Evolutionary conservation across 2,888 invertebrate genomes (phyloP).

Genomic region (Epicampocera succincta): DNA sequence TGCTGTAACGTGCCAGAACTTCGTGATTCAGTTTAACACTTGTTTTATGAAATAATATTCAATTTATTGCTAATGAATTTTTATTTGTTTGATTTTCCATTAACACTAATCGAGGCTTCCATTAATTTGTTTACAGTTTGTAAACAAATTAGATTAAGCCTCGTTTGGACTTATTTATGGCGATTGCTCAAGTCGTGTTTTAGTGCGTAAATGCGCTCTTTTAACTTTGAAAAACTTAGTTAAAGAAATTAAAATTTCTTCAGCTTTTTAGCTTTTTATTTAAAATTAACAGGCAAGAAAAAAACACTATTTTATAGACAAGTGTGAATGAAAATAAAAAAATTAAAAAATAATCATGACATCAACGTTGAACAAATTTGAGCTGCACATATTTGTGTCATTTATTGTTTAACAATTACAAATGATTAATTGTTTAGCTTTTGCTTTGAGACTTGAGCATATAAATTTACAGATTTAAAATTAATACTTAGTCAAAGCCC

Average conservation of each 20-base stretch:
- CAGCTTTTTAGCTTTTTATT: too few species aligned
- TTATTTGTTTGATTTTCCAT: conserved; percentile 33
- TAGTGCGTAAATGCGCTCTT: too few species aligned
- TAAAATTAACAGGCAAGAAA: too few species aligned
- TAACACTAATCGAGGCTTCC: conserved; percentile 37
- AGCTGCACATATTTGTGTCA: not conserved
- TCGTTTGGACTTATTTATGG: too few species aligned
- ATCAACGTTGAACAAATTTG: conserved; percentile 21
- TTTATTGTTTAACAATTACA: conserved; percentile 20
- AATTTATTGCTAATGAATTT: conserved; percentile 13
- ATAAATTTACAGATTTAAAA: too few species aligned
- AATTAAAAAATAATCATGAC: conserved; percentile 24
- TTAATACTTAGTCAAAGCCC: too few species aligned
- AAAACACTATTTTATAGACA: too few species aligned
- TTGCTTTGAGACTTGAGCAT: conserved; percentile 4
- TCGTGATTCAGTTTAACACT: conserved; percentile 21
- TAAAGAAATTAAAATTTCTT: too few species aligned
- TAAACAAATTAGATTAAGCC: too few species aligned
- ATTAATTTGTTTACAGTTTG: not conserved
- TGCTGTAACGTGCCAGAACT: not conserved
- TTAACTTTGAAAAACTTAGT: too few species aligned
- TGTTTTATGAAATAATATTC: conserved; percentile 24
- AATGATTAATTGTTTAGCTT: conserved; percentile 8
- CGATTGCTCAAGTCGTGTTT: too few species aligned
- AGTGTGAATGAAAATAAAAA: not conserved